These are phyloP conservation scores for Cataglyphis albicans DNA, from an alignment of 2,888 invertebrate genomes.

Conservation along the genomic window DNA sequence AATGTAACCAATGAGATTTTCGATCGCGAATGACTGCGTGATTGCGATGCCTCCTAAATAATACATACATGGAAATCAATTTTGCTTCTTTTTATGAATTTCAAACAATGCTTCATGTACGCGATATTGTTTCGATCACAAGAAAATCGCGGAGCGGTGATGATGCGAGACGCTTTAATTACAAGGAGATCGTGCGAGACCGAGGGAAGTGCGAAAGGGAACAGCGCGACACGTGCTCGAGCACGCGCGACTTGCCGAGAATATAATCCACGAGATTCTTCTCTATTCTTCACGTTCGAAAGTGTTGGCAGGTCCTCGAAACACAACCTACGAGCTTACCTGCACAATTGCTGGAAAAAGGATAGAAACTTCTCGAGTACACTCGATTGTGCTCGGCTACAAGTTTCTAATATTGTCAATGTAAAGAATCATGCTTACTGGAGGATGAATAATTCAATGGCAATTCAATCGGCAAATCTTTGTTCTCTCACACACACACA, in stretches of 20 bases:
- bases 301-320: slow-evolving; percentile 29
- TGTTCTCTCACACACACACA: neutral
- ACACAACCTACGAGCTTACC: slow-evolving; percentile 9
- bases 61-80: slow-evolving; percentile 30
- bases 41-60: neutral
- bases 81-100: slow-evolving; percentile 26
- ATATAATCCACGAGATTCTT: slow-evolving; percentile 47
- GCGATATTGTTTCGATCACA: slow-evolving; percentile 51
- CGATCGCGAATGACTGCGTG: slow-evolving; percentile 29
- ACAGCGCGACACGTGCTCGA: slow-evolving; percentile 47
- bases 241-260: slow-evolving; percentile 49
- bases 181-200: slow-evolving; percentile 49
- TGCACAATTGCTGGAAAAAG: slow-evolving; percentile 23
- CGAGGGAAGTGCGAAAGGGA: slow-evolving; percentile 8
- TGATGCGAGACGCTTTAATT: slow-evolving; percentile 53
- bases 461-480: neutral
- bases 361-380: slow-evolving; percentile 15
- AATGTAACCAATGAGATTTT: slow-evolving; percentile 21
- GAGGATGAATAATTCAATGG: slow-evolving; percentile 13
- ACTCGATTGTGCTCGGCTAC: neutral
- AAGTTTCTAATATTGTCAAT: slow-evolving; percentile 12
- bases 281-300: slow-evolving; percentile 53
- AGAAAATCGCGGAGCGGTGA: slow-evolving; percentile 46
- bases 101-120: slow-evolving; percentile 36
- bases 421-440: neutral